Evolutionary conservation across 2,888 invertebrate species (phyloP).

Genomic region (Stenolophus ochropezus): DNA sequence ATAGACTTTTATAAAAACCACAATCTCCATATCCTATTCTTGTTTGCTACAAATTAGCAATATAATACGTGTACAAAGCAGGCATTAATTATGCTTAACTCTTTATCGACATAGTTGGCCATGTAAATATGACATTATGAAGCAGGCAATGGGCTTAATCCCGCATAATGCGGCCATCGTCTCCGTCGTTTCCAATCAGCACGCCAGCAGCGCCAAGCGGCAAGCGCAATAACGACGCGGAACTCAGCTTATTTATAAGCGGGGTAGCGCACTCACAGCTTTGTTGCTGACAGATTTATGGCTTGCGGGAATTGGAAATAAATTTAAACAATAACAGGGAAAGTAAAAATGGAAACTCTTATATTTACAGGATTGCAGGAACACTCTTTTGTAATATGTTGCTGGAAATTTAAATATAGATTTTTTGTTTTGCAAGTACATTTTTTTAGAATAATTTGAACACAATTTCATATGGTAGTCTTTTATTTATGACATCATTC

Average conservation of each 20-base stretch:
- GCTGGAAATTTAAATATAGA: background rate
- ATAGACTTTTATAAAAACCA: background rate
- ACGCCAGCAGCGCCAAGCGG: conserved; percentile 48
- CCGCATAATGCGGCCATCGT: conserved; percentile 24
- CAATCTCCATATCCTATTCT: background rate
- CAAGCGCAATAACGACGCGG: conserved; percentile 45
- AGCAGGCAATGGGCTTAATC: conserved; percentile 50
- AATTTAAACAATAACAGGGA: background rate
- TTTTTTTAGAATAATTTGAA: no score
- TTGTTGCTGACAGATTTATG: conserved; percentile 35
- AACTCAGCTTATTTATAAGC: conserved; percentile 45
- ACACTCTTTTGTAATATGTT: background rate
- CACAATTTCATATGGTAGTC: no score
- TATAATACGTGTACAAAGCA: conserved; percentile 9
- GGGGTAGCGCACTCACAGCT: background rate
- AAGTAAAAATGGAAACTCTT: background rate
- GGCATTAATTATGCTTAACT: conserved; percentile 40
- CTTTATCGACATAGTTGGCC: conserved; percentile 38
- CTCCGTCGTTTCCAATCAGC: conserved; percentile 57
- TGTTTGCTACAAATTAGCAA: background rate
- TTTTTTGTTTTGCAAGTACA: background rate
- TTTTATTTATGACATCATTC: no score
- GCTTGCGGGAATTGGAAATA: background rate
- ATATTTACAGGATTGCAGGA: no score
- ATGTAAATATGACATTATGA: conserved; percentile 55